These are phyloP conservation scores for Willisornis vidua DNA, from an alignment of 2,113 vertebrate genomes.

Conservation along the genomic window DNA sequence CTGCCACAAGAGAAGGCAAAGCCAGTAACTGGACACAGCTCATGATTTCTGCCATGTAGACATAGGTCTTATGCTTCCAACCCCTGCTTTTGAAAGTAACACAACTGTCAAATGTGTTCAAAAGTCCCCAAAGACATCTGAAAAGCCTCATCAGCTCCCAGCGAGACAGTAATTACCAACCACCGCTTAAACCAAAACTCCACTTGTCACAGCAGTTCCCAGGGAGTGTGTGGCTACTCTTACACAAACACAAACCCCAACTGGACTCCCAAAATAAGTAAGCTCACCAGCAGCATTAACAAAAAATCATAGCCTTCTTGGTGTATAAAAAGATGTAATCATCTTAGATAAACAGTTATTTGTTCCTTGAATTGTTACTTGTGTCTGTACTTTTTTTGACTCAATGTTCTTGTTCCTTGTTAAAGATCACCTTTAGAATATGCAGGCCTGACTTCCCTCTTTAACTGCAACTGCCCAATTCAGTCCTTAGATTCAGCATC, in stretches of 20 bases:
- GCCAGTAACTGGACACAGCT: neutral
- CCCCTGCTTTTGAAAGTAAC: neutral
- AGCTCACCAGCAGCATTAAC: neutral
- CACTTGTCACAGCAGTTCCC: neutral
- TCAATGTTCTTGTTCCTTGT: neutral
- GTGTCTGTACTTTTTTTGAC: neutral
- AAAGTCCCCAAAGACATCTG: neutral
- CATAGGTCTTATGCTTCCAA: neutral
- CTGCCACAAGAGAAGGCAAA: neutral
- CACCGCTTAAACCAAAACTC: neutral
- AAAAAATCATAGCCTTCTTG: neutral
- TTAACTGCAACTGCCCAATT: neutral
- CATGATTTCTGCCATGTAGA: neutral
- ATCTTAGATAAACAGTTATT: neutral
- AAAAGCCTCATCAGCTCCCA: neutral
- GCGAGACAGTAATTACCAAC: neutral
- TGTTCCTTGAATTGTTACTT: neutral
- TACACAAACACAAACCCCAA: neutral
- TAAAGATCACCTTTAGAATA: neutral
- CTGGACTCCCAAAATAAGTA: neutral
- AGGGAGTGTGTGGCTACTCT: neutral
- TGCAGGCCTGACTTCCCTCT: neutral
- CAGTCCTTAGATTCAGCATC: neutral
- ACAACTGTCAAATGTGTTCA: neutral
- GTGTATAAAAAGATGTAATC: neutral